Evolutionary conservation across 2,888 invertebrate species (phyloP), one percentile per base, ranked within the genome.

Genomic region (Drosophila pseudotalamancana): DNA sequence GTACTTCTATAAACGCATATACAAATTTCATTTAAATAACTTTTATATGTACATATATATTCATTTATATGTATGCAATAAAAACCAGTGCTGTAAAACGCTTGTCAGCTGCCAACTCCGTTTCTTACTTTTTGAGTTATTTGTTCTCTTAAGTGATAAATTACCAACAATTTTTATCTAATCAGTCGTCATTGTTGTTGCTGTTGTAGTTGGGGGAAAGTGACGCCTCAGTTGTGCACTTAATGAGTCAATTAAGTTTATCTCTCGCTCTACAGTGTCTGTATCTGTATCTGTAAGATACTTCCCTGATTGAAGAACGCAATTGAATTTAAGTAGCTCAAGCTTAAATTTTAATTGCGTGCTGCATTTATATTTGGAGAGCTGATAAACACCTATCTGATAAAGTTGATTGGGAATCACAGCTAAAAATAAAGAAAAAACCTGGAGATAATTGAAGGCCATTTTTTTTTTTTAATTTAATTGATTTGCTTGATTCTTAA

Each of bases 221-320:
- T 55, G 67, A 61, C 49, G 62, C 53, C 43, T 62, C 48, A 21
- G 42, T 40, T 50, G 60, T 71, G 67, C 84, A 64, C 51, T 76
- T 81, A 67, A 84, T 72, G 68, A 72, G 60, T 84, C 82, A 80
- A 84, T 84, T 80, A 77, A 71, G 56, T 48, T 65, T 79, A 72
- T 68, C 76, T 27, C 19, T 79, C 40, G 23, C 60, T 46, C 43
- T 18, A n/a, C 42, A 27, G 42, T 18, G 23, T 23, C 50, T 46
- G n/a, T 14, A n/a, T 34, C 25, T 25, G 23, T 40, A 6, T 31
- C 45, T 31, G 14, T 14, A 4, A n/a, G n/a, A n/a, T n/a, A n/a
- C n/a, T 35, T 25, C n/a, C n/a, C 25, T 25, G 48, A 48, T 48
- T 48, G 16, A 16, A 57, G 56, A 73, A 62, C 73, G 68, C 68